Base-by-base conservation (phyloP, 2,113 vertebrate species). In the Mesoclemmys tuberculata region DNA sequence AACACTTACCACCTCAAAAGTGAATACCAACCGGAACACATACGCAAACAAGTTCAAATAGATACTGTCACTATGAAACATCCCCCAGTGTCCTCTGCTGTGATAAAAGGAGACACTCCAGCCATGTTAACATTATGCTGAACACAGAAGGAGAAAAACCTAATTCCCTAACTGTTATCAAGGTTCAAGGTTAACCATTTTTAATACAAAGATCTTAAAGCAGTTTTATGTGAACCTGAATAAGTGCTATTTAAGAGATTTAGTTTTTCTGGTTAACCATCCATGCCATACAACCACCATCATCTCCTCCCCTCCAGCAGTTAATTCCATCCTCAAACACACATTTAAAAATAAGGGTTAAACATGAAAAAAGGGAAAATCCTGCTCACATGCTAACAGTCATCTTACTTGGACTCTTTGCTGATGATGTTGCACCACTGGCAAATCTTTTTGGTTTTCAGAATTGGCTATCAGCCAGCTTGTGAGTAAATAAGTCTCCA, bases 81-180 rank as follows among this genome's bases (percentile, higher is more conserved):
- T 95, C 88, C 95, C 0, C 1, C 82, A 94, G 88, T 90, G 88
- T 93, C 87, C 89, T 86, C 96, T 97, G 96, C 95, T 95, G 96
- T 93, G 95, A 97, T 95, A 92, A 95, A 95, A 97, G 88, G 48
- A 97, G 81, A 89, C 54, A 85, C 77, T 55, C 74, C 81, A 87
- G 89, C 95, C 10, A 52, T 56, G 71, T 81, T 87, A 89, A 93
- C 94, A 80, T 93, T 88, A 58, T 13, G 75, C 68, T 77, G 86
- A 97, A 93, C 55, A 96, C 90, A 95, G 80, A 75, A 92, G 88
- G 55, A 85, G 56, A 83, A n/a, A n/a, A n/a, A n/a, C n/a, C n/a
- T n/a, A n/a, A n/a, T n/a, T n/a, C n/a, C 74, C 1, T 29, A 86
- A 52, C 64, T 92, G 38, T 92, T 97, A 82, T 35, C 92, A 83